Evolutionary conservation across 1,140 invertebrate genomes (phyloP).

Genomic region (Lepidurus arcticus): DNA sequence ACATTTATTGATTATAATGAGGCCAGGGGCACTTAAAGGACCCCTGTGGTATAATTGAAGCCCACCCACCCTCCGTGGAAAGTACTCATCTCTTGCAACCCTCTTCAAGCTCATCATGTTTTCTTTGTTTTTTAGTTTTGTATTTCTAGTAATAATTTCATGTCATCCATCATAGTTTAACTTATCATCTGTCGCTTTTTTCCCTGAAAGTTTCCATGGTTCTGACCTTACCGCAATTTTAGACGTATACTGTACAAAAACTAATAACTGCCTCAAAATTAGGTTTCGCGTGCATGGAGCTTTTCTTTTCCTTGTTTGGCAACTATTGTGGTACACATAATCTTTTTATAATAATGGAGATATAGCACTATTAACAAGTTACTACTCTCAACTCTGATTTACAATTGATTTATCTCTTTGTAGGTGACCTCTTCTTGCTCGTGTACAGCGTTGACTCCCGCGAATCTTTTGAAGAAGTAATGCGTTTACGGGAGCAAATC

Average conservation of each 20-base stretch:
- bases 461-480: constrained; percentile 79
- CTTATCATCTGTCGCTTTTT: too few species aligned
- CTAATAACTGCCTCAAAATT: too few species aligned
- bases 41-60: background rate
- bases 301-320: too few species aligned
- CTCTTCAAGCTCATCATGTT: too few species aligned
- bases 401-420: constrained; percentile 33
- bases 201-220: too few species aligned
- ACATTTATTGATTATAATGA: background rate
- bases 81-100: too few species aligned
- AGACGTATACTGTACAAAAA: too few species aligned
- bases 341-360: background rate
- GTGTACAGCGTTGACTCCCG: constrained; percentile 77
- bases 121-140: too few species aligned
- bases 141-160: too few species aligned
- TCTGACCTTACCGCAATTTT: too few species aligned
- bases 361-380: background rate
- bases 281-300: too few species aligned
- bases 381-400: constrained; percentile 18
- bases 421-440: constrained; percentile 77
- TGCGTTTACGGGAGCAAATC: constrained; percentile 71
- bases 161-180: too few species aligned
- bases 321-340: background rate
- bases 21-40: background rate
- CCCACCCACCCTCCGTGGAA: background rate